Conservation (phyloP, 2,797 vertebrate genomes). For the Mustela erminea region DNA sequence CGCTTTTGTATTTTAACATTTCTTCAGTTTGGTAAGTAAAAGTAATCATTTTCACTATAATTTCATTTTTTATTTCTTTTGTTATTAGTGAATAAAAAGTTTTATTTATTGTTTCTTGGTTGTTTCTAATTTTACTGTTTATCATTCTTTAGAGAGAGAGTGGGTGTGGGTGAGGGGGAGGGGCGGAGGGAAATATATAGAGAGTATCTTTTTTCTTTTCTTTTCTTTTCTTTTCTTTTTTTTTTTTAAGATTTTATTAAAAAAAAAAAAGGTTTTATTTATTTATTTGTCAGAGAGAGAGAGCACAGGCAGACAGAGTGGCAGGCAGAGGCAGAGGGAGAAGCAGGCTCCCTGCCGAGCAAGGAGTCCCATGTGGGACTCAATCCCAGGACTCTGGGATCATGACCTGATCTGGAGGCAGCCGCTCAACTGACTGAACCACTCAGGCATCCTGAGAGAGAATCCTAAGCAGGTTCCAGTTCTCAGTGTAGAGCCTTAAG, state of each 20-base stretch:
- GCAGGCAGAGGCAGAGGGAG: too few species aligned
- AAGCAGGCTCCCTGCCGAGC: too few species aligned
- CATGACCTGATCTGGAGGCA: too few species aligned
- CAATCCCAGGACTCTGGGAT: too few species aligned
- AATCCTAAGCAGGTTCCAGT: background rate
- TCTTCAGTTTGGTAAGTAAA: background rate
- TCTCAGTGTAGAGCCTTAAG: background rate
- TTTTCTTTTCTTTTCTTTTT: too few species aligned
- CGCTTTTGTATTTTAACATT: background rate
- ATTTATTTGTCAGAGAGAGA: too few species aligned
- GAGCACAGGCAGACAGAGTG: too few species aligned
- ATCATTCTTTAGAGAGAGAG: background rate
- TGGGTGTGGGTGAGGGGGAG: rapidly evolving
- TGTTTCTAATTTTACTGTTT: background rate
- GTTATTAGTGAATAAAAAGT: background rate
- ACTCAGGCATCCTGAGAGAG: too few species aligned
- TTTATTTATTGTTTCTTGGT: background rate
- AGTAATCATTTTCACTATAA: background rate
- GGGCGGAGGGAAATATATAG: background rate
- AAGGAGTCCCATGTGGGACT: too few species aligned
- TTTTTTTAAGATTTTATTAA: too few species aligned
- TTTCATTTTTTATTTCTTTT: background rate
- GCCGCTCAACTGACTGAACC: too few species aligned
- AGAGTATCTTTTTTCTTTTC: background rate
- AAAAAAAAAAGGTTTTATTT: too few species aligned